Percentiles rank a stretch among this genome's conserved stretches.
Evolutionary conservation across 2,888 invertebrate species (phyloP).

Genomic region (Uropetala carovei): DNA sequence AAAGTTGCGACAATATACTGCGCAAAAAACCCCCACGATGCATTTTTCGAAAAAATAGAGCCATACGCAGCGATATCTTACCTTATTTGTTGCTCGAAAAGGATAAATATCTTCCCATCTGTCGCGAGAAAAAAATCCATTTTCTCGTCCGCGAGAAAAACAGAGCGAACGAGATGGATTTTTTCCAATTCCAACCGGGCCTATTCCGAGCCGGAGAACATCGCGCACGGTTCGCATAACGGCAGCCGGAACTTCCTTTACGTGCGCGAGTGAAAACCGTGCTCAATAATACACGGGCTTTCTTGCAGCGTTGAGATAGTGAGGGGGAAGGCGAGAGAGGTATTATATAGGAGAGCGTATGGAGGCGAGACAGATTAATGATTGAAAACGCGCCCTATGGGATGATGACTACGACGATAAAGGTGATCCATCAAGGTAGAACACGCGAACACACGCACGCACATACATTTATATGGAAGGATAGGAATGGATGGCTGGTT

Average conservation of each 20-base stretch:
- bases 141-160: not conserved
- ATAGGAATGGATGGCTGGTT: not conserved
- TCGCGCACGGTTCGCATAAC: not conserved
- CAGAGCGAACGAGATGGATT: not conserved
- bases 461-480: not conserved
- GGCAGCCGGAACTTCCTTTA: constrained; percentile 17
- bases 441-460: not conserved
- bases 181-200: not conserved
- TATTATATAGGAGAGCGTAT: too few species aligned
- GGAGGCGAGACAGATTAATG: not conserved
- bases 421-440: not conserved
- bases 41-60: too few species aligned
- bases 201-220: too few species aligned
- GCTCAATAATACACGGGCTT: not conserved
- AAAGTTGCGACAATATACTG: too few species aligned
- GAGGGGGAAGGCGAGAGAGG: not conserved
- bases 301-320: not conserved
- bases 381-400: not conserved
- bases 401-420: not conserved
- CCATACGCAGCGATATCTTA: too few species aligned
- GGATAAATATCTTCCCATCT: not conserved
- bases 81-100: too few species aligned
- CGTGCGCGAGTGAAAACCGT: not conserved
- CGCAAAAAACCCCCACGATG: too few species aligned
- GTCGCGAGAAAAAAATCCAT: not conserved